These are phyloP conservation scores for Aleiodes leptofemur DNA, from an alignment of 2,888 invertebrate genomes.

Conservation along the genomic window DNA sequence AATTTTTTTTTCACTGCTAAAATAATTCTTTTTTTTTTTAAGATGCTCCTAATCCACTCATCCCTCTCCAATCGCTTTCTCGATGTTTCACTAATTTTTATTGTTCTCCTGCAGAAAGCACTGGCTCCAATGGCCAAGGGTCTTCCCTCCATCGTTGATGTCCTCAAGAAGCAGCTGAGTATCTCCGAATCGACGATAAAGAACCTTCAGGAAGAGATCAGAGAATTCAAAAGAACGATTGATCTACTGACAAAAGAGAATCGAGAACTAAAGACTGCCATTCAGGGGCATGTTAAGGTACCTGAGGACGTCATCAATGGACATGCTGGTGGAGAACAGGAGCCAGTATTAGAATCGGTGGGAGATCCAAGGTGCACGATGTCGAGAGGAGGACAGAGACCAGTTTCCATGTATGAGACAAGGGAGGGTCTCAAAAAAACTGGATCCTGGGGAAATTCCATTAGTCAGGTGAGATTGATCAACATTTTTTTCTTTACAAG, in stretches of 20 bases:
- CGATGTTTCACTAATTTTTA: too few relatives aligned
- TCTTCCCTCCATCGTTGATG: constrained; percentile 72
- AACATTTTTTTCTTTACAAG: too few relatives aligned
- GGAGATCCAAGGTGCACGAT: constrained; percentile 75
- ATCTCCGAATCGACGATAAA: constrained; percentile 81
- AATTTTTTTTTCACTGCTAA: too few relatives aligned
- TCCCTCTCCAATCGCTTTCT: too few relatives aligned
- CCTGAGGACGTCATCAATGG: constrained; percentile 66
- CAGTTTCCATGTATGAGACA: constrained; percentile 92
- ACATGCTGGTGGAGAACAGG: constrained; percentile 74
- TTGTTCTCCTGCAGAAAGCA: constrained; percentile 61
- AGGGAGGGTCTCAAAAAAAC: constrained; percentile 83
- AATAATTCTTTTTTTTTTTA: neutral
- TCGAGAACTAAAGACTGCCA: constrained; percentile 81
- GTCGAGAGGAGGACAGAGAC: constrained; percentile 79
- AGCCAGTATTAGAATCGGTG: constrained; percentile 76
- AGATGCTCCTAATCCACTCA: too few relatives aligned
- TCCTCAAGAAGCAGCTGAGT: constrained; percentile 79
- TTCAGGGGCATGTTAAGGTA: constrained; percentile 62
- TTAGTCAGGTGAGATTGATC: constrained; percentile 64
- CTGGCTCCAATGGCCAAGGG: constrained; percentile 69
- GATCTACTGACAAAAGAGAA: constrained; percentile 89
- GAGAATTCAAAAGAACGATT: constrained; percentile 81
- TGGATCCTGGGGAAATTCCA: constrained; percentile 64
- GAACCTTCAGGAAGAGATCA: constrained; percentile 81